phyloP scores from a whole-genome alignment of 1,140 invertebrate species.

The Conopomorpha cramerella region DNA sequence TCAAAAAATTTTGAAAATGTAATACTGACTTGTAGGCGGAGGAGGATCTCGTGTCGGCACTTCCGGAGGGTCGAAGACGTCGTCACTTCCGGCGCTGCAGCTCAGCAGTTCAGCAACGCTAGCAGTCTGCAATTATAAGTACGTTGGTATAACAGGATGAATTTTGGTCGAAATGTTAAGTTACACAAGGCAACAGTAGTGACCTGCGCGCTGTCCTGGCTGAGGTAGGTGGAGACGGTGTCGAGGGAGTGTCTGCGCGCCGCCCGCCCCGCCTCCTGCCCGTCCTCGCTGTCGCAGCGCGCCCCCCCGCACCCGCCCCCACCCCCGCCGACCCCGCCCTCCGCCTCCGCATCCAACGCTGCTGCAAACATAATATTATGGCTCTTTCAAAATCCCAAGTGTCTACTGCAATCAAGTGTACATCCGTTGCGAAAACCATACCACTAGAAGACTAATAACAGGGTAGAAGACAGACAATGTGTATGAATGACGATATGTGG shows the following conservation, averaged over 20 bases:
- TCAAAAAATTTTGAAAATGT: too few relatives aligned
- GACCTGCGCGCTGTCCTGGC: constrained; percentile 81
- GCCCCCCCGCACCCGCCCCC: constrained; percentile 11
- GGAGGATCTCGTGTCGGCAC: constrained; percentile 9
- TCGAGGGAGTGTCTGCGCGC: constrained; percentile 80
- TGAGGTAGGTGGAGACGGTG: constrained; percentile 86
- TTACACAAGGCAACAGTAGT: too few relatives aligned
- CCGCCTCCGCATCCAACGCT: constrained; percentile 12
- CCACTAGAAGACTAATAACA: too few relatives aligned
- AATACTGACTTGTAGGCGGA: constrained; percentile 45
- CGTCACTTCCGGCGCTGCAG: constrained; percentile 73
- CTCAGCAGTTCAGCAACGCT: constrained; percentile 74
- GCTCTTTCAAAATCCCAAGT: too few relatives aligned
- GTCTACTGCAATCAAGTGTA: too few relatives aligned
- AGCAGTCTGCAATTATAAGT: constrained; percentile 35
- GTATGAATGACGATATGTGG: too few relatives aligned
- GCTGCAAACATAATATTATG: too few relatives aligned
- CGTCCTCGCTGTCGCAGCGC: too few relatives aligned
- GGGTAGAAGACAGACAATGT: too few relatives aligned
- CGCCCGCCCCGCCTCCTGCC: constrained; percentile 72
- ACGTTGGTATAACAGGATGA: too few relatives aligned
- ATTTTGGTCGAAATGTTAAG: too few relatives aligned
- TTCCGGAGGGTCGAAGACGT: constrained; percentile 63
- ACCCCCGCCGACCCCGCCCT: constrained; percentile 68
- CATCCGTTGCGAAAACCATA: too few relatives aligned